Conservation (phyloP, 2,113 vertebrate species). For the Hippocampus barbouri region DNA sequence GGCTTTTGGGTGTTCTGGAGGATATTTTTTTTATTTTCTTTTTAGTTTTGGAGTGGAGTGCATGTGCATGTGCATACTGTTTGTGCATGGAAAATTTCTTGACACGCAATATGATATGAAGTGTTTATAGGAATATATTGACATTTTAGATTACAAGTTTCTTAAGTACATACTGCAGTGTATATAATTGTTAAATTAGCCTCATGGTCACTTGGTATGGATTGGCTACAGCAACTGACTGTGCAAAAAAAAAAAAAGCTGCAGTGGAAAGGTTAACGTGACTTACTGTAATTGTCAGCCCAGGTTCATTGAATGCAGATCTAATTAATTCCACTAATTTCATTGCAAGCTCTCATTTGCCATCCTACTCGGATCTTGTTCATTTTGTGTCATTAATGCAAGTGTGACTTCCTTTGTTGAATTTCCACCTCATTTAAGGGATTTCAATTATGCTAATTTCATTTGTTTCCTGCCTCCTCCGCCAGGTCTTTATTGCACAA, state of each 20-base stretch:
- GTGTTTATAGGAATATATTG: too few species aligned
- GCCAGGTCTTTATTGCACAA: conserved; percentile 83
- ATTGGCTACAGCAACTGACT: background rate
- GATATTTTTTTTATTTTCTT: too few species aligned
- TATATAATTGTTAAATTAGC: background rate
- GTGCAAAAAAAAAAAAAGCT: background rate
- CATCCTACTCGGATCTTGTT: background rate
- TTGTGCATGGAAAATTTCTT: too few species aligned
- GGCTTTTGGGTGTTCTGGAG: too few species aligned
- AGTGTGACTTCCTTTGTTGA: background rate
- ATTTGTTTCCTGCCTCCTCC: background rate
- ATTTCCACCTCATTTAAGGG: background rate
- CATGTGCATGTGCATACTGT: too few species aligned
- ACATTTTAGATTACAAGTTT: too few species aligned
- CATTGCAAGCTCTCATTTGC: background rate
- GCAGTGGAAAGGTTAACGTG: conserved; percentile 28
- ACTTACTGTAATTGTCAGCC: background rate
- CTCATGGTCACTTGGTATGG: background rate
- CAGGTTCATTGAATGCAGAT: background rate
- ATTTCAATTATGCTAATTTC: background rate
- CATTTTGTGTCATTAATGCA: background rate
- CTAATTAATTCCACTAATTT: background rate
- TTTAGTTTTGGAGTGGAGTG: too few species aligned
- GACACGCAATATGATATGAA: too few species aligned
- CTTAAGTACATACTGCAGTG: background rate